Conservation (phyloP, 2,797 vertebrate genomes). For the Protonibea diacanthus region DNA sequence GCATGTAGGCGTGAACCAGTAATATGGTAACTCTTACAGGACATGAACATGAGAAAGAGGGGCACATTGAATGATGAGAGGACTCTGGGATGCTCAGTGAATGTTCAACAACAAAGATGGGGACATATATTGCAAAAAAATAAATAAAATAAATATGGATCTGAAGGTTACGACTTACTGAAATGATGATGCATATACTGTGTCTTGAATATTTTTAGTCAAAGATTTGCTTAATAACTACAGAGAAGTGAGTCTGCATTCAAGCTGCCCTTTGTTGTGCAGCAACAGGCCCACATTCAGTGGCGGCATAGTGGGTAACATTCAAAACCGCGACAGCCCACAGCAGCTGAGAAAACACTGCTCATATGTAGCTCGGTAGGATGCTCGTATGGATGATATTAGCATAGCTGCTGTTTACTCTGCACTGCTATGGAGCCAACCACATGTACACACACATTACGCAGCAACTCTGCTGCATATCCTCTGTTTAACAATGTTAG, state of each 20-base stretch:
- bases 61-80: background rate
- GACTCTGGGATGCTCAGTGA: too few relatives aligned
- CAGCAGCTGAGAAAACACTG: slow-evolving; percentile 87
- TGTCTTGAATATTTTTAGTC: slow-evolving; percentile 1
- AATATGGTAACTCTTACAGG: background rate
- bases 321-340: slow-evolving; percentile 71
- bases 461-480: slow-evolving; percentile 70
- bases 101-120: background rate
- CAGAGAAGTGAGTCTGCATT: slow-evolving; percentile 23
- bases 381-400: slow-evolving; percentile 81
- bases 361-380: slow-evolving; percentile 79
- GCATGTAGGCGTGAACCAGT: background rate
- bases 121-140: background rate
- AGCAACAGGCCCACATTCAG: slow-evolving; percentile 59
- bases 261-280: slow-evolving; percentile 58
- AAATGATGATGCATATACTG: background rate
- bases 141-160: background rate
- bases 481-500: slow-evolving; percentile 79
- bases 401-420: slow-evolving; percentile 78
- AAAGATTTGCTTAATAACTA: slow-evolving; percentile 17
- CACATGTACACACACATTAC: slow-evolving; percentile 53
- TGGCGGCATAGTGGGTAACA: slow-evolving; percentile 49
- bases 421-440: slow-evolving; percentile 64
- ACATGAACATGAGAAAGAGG: background rate
- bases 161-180: background rate